A percentile compares a stretch with the other conserved stretches of the same genome.
phyloP scores from a whole-genome alignment of 2,113 vertebrate genomes.

The Caranx melampygus region DNA sequence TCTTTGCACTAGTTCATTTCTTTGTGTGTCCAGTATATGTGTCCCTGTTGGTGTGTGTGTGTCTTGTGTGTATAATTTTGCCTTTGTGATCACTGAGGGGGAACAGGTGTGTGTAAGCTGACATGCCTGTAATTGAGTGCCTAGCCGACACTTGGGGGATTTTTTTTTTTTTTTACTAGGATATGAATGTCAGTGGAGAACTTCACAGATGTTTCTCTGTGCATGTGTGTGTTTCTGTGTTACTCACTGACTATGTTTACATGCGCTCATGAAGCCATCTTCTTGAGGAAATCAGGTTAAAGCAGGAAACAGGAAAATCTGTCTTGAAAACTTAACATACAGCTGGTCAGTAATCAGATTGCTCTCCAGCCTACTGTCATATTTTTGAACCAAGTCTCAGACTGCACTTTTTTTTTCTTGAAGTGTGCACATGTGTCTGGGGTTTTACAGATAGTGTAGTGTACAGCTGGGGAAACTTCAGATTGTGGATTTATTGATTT shows the following conservation, averaged over 20 bases:
- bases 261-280: neutral
- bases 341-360: slow-evolving; percentile 42
- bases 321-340: slow-evolving; percentile 34
- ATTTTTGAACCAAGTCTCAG: slow-evolving; percentile 2
- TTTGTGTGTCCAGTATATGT: slow-evolving; percentile 27
- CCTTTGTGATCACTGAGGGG: slow-evolving; percentile 20
- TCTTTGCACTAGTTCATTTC: slow-evolving; percentile 48
- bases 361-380: slow-evolving; percentile 27
- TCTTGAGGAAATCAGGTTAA: slow-evolving; percentile 30
- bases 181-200: slow-evolving; percentile 24
- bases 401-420: slow-evolving; percentile 5
- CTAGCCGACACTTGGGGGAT: slow-evolving; percentile 2
- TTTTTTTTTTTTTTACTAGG: slow-evolving; percentile 19
- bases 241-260: neutral
- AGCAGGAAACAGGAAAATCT: slow-evolving; percentile 30
- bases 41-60: neutral
- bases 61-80: slow-evolving; percentile 31
- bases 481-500: slow-evolving; percentile 36
- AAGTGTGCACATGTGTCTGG: neutral
- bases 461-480: slow-evolving; percentile 15
- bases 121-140: slow-evolving; percentile 33
- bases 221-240: neutral
- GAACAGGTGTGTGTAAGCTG: slow-evolving; percentile 59
- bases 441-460: slow-evolving; percentile 10
- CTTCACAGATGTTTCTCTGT: neutral